Conservation (phyloP, 2,113 vertebrate genomes). For the Oophaga pumilio region DNA sequence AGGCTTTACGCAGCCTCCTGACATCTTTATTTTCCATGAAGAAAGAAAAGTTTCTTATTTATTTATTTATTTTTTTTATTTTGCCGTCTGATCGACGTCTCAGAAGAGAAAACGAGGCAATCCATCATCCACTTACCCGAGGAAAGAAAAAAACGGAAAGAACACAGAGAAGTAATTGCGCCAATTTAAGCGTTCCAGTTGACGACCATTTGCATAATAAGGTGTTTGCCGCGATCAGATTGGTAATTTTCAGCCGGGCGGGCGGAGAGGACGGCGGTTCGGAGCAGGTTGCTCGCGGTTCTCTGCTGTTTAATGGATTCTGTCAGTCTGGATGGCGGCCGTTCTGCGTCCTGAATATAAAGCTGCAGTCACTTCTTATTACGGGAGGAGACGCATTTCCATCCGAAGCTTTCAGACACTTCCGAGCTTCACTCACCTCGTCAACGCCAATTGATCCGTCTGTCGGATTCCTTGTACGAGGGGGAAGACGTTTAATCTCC, state of each 20-base stretch:
- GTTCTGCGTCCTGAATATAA: conserved; percentile 70
- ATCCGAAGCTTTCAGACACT: conserved; percentile 67
- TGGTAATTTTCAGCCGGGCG: conserved; percentile 66
- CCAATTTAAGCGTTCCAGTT: conserved; percentile 69
- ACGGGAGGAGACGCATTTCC: conserved; percentile 65
- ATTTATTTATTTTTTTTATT: neutral
- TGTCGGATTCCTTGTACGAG: conserved; percentile 57
- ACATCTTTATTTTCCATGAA: neutral
- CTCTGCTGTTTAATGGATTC: conserved; percentile 71
- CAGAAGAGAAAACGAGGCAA: conserved; percentile 51
- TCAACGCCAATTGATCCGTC: conserved; percentile 50
- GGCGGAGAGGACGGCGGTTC: conserved; percentile 59
- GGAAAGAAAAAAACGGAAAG: conserved; percentile 61
- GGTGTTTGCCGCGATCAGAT: conserved; percentile 67
- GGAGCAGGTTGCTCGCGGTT: conserved; percentile 63
- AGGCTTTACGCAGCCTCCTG: neutral
- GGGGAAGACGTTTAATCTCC: conserved; percentile 29
- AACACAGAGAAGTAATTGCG: conserved; percentile 63
- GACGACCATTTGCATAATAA: conserved; percentile 68
- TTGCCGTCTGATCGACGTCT: neutral
- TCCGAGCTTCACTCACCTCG: conserved; percentile 62
- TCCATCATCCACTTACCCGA: conserved; percentile 64
- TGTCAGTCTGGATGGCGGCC: conserved; percentile 70
- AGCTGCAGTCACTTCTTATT: conserved; percentile 67
- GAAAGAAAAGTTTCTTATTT: neutral